A percentile compares a stretch with the other conserved stretches of the same genome.
These are phyloP conservation scores for Dolichallabes microphthalmus DNA, from an alignment of 2,113 vertebrate genomes.

Conservation along the genomic window DNA sequence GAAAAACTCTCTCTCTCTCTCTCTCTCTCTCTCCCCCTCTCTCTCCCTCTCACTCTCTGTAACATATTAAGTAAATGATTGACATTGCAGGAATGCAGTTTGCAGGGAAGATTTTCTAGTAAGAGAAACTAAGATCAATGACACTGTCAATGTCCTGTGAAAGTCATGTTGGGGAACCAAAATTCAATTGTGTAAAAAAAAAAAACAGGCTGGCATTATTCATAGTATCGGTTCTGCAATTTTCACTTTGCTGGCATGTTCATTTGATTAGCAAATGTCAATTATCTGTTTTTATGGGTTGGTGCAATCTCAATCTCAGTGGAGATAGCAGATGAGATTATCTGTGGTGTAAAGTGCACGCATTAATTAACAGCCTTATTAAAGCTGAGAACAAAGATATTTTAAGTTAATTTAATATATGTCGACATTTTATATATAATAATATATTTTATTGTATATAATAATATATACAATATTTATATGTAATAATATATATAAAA, in stretches of 20 bases:
- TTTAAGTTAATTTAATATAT: neutral
- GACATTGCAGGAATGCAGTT: neutral
- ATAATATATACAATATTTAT: too few species aligned
- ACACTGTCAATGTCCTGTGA: too few species aligned
- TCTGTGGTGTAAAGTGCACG: constrained; percentile 17
- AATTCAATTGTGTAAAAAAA: neutral
- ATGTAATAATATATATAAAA: neutral
- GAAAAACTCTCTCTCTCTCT: neutral
- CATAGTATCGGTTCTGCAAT: neutral
- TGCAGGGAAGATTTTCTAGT: neutral
- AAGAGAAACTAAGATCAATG: neutral
- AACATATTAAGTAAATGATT: constrained; percentile 25
- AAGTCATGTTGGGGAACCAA: neutral
- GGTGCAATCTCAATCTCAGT: constrained; percentile 39
- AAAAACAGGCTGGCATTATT: neutral
- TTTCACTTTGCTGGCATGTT: constrained; percentile 43
- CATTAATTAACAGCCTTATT: neutral
- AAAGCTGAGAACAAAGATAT: neutral
- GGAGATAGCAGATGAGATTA: constrained; percentile 1
- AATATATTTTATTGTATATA: too few species aligned
- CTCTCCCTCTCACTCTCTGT: neutral
- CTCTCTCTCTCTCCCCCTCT: too few species aligned
- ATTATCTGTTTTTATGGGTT: constrained; percentile 55
- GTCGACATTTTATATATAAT: too few species aligned
- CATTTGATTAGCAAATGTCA: constrained; percentile 62